A percentile compares a stretch with the other conserved stretches of the same genome.
Evolutionary conservation across 2,888 invertebrate genomes (phyloP).

Genomic region (Synergus japonicus): DNA sequence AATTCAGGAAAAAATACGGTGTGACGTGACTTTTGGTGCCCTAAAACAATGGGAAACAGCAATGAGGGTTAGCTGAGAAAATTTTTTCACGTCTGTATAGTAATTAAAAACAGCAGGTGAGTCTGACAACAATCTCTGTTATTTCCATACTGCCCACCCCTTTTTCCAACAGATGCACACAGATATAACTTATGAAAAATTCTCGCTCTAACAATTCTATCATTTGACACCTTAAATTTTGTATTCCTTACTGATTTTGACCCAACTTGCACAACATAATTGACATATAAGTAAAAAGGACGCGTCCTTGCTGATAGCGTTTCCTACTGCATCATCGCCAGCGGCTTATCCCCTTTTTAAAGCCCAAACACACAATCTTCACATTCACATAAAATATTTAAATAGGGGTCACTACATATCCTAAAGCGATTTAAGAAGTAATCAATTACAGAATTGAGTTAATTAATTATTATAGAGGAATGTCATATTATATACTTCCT

Average conservation of each 20-base stretch:
- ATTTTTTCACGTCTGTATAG: constrained; percentile 70
- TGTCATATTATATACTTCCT: neutral
- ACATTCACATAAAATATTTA: neutral
- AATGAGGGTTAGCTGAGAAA: constrained; percentile 78
- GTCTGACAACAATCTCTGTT: constrained; percentile 38
- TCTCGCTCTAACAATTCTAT: constrained; percentile 1
- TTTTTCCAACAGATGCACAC: constrained; percentile 13
- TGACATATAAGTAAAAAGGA: constrained; percentile 21
- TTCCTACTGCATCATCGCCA: constrained; percentile 43
- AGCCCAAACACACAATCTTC: neutral
- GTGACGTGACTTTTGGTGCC: constrained; percentile 80
- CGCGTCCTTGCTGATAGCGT: constrained; percentile 53
- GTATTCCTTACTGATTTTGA: neutral
- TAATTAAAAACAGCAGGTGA: constrained; percentile 46
- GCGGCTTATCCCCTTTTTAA: constrained; percentile 45
- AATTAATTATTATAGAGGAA: neutral
- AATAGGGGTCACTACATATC: neutral
- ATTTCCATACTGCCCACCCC: neutral
- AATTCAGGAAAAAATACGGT: constrained; percentile 76
- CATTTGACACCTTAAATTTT: constrained; percentile 8
- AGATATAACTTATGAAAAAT: constrained; percentile 3
- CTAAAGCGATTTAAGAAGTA: neutral
- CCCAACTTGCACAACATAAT: neutral
- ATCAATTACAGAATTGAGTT: neutral
- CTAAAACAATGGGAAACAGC: constrained; percentile 80